Evolutionary conservation across 92 coral and sea anemone species (phyloP).

Genomic region (Palythoa caribaeorum): DNA sequence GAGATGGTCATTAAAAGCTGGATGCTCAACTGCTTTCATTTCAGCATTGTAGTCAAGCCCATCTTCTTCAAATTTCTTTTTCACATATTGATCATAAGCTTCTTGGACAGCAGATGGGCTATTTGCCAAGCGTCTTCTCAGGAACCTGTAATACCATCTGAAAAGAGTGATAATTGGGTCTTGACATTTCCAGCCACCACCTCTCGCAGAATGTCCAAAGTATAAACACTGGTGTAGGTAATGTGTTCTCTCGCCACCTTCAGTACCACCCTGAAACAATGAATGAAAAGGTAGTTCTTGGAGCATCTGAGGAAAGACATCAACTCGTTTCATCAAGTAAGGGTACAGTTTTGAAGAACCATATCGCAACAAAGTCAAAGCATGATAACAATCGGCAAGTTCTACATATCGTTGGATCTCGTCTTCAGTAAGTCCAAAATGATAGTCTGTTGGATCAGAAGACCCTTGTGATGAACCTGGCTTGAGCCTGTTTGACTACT

Average conservation of each 20-base stretch:
- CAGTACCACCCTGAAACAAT: constrained; percentile 53
- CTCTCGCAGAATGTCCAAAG: constrained; percentile 51
- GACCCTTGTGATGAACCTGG: constrained; percentile 47
- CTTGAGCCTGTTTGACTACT: constrained; percentile 37
- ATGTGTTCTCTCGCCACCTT: constrained; percentile 58
- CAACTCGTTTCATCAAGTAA: constrained; percentile 54
- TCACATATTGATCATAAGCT: constrained; percentile 35
- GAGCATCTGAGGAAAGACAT: constrained; percentile 52
- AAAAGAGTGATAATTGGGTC: constrained; percentile 39
- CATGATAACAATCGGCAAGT: constrained; percentile 55
- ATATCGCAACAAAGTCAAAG: constrained; percentile 41
- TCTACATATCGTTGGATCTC: constrained; percentile 43
- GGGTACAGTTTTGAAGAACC: constrained; percentile 53
- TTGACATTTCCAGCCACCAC: constrained; percentile 53
- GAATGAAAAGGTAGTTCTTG: constrained; percentile 50
- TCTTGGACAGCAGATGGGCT: constrained; percentile 41
- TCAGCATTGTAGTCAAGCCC: constrained; percentile 37
- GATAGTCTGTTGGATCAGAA: constrained; percentile 46
- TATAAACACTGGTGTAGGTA: constrained; percentile 58
- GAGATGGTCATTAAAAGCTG: background rate
- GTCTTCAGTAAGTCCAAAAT: constrained; percentile 55
- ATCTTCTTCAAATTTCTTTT: constrained; percentile 37
- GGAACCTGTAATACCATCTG: constrained; percentile 10
- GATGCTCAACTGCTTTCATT: constrained; percentile 15
- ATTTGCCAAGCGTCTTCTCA: constrained; percentile 24